Conservation (phyloP, 2,888 invertebrate genomes). For the Eustalomyia histrio region DNA sequence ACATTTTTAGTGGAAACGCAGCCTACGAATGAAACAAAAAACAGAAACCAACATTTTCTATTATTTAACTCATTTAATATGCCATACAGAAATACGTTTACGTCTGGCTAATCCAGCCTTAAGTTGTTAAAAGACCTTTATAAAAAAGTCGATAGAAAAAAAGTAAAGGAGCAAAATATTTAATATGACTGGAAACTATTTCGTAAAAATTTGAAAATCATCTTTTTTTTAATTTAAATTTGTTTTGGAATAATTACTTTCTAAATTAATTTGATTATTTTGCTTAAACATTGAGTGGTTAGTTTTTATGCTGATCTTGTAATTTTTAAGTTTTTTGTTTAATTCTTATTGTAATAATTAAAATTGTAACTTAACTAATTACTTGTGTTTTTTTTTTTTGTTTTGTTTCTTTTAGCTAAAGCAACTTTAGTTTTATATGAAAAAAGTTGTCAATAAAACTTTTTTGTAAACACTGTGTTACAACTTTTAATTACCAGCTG, state of each 20-base stretch:
- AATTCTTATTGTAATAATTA: slow-evolving; percentile 50
- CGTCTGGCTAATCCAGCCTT: too few relatives aligned
- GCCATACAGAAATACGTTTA: too few relatives aligned
- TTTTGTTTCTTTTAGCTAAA: slow-evolving; percentile 12
- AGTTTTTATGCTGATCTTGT: slow-evolving; percentile 10
- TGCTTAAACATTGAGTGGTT: slow-evolving; percentile 38
- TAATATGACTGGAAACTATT: too few relatives aligned
- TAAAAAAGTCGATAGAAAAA: too few relatives aligned
- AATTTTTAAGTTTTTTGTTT: slow-evolving; percentile 30
- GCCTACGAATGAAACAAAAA: too few relatives aligned
- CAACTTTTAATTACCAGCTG: slow-evolving; percentile 56
- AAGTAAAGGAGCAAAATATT: too few relatives aligned
- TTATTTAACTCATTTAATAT: too few relatives aligned
- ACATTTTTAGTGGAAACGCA: too few relatives aligned
- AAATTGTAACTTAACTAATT: slow-evolving; percentile 62
- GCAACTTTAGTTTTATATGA: slow-evolving; percentile 15
- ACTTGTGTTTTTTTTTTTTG: slow-evolving; percentile 50
- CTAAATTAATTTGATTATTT: slow-evolving; percentile 54
- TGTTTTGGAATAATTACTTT: slow-evolving; percentile 29
- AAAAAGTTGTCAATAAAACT: background rate
- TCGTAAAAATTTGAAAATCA: too few relatives aligned
- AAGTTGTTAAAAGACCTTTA: too few relatives aligned
- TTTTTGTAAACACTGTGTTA: background rate
- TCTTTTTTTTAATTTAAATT: background rate
- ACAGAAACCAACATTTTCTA: too few relatives aligned